A percentile compares a stretch with the other conserved stretches of the same genome.
Evolutionary conservation across 2,888 invertebrate species (phyloP).

Genomic region (Invenusta paracnida): DNA sequence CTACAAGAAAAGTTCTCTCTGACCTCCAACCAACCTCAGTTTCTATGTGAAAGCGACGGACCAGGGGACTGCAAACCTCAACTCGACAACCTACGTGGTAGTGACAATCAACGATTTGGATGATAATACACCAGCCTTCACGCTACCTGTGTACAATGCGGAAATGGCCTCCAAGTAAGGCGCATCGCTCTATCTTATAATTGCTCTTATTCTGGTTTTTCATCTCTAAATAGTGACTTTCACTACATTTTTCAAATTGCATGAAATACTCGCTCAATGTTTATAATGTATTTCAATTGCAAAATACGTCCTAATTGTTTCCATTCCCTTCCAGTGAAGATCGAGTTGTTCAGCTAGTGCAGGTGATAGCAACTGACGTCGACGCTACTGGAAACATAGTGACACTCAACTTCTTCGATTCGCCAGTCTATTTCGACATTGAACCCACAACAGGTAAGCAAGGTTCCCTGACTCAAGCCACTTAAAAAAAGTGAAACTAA

Average conservation of each 20-base stretch:
- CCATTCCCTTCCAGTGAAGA: too few species aligned
- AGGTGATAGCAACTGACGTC: not conserved
- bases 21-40: not conserved
- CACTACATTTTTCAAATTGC: too few species aligned
- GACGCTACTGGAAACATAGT: not conserved
- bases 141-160: not conserved
- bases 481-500: not conserved
- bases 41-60: constrained; percentile 35
- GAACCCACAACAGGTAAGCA: not conserved
- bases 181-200: too few species aligned
- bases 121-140: constrained; percentile 34
- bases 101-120: constrained; percentile 36
- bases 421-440: not conserved
- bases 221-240: too few species aligned
- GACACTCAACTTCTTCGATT: not conserved
- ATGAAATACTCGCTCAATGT: too few species aligned
- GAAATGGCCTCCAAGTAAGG: constrained; percentile 38
- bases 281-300: too few species aligned
- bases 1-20: not conserved
- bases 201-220: too few species aligned
- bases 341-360: not conserved
- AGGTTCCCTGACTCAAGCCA: too few species aligned
- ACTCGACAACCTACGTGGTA: not conserved
- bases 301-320: too few species aligned
- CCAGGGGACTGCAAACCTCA: not conserved